These are phyloP conservation scores for Beaufortia kweichowensis DNA, from an alignment of 2,113 vertebrate genomes.

Conservation along the genomic window DNA sequence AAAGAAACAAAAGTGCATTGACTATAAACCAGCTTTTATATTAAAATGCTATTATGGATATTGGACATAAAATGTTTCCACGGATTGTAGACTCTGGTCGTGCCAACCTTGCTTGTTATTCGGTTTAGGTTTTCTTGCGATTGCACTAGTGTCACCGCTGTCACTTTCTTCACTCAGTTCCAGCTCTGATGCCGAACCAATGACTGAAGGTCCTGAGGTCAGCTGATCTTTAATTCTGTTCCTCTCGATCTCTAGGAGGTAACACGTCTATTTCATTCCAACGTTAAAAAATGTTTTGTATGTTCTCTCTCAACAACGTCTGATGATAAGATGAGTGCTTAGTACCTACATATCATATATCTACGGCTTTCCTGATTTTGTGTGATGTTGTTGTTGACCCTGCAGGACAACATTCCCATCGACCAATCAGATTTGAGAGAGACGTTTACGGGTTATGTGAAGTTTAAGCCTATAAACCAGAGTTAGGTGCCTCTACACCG, in stretches of 20 bases:
- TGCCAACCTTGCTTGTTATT: conserved; percentile 43
- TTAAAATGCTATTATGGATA: neutral
- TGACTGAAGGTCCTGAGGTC: conserved; percentile 34
- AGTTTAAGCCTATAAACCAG: too few relatives aligned
- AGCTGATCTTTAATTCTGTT: conserved; percentile 67
- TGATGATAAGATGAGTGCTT: too few relatives aligned
- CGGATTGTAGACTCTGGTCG: conserved; percentile 16
- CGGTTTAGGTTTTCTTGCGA: neutral
- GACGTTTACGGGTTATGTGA: too few relatives aligned
- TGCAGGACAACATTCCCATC: too few relatives aligned
- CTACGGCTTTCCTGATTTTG: too few relatives aligned
- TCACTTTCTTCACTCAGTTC: conserved; percentile 77
- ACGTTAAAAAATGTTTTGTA: neutral
- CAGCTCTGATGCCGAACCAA: conserved; percentile 63
- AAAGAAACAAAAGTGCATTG: neutral
- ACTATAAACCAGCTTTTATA: neutral
- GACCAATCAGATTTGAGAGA: too few relatives aligned
- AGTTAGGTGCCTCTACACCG: too few relatives aligned
- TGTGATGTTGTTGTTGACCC: too few relatives aligned
- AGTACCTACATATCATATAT: too few relatives aligned
- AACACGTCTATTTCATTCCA: conserved; percentile 21
- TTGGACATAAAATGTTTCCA: neutral
- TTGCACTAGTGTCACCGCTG: conserved; percentile 5
- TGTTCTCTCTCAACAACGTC: too few relatives aligned
- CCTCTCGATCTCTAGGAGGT: conserved; percentile 64